Evolutionary conservation across 2,797 vertebrate genomes (phyloP).

Genomic region (Oryzias dopingdopingensis): DNA sequence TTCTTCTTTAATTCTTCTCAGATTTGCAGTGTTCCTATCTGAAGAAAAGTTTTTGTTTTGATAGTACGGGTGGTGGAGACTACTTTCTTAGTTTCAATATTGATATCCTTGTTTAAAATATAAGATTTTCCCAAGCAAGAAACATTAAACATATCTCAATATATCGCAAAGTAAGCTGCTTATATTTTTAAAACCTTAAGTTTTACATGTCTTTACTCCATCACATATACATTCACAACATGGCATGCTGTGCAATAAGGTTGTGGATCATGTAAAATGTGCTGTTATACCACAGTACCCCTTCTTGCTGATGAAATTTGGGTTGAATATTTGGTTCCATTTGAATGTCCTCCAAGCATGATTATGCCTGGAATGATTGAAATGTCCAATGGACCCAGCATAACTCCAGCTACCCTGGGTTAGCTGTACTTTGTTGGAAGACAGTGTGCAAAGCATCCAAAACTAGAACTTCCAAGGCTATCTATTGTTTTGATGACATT

Average conservation of each 20-base stretch:
- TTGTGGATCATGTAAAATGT: not conserved
- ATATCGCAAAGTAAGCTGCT: too few relatives aligned
- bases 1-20: too few relatives aligned
- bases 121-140: too few relatives aligned
- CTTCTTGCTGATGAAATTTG: not conserved
- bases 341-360: conserved; percentile 7
- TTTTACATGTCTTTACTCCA: too few relatives aligned
- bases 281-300: not conserved
- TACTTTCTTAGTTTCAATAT: too few relatives aligned
- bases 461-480: not conserved
- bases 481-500: not conserved
- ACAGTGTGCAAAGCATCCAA: not conserved
- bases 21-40: too few relatives aligned
- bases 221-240: not conserved
- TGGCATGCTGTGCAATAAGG: not conserved
- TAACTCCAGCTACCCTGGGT: not conserved
- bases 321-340: conserved; percentile 6
- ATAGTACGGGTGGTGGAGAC: too few relatives aligned
- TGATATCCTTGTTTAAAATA: too few relatives aligned
- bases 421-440: not conserved
- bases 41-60: too few relatives aligned
- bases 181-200: too few relatives aligned
- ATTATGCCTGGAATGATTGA: conserved; percentile 1
- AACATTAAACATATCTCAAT: too few relatives aligned
- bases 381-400: not conserved